A percentile compares a stretch with the other conserved stretches of the same genome.
phyloP scores from a whole-genome alignment of 2,113 vertebrate species.

The Taxidea taxus region DNA sequence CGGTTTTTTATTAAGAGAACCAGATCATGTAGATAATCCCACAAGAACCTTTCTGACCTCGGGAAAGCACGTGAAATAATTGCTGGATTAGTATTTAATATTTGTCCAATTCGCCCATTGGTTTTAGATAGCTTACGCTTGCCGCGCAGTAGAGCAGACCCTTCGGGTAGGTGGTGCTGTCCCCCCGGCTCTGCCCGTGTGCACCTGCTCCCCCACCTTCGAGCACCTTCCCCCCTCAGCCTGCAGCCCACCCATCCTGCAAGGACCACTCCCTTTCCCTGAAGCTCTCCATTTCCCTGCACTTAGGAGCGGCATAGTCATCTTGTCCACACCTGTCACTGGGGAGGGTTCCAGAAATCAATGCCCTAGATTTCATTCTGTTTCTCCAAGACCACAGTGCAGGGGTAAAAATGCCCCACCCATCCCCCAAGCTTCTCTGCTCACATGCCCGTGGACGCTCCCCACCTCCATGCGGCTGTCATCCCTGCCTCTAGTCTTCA shows the following conservation, averaged over 20 bases:
- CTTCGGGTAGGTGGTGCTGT: fast-evolving
- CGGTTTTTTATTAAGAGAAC: background rate
- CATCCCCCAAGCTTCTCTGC: fast-evolving
- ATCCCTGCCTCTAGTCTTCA: background rate
- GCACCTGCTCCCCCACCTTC: background rate
- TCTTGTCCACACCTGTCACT: too few relatives aligned
- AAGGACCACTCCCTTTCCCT: background rate
- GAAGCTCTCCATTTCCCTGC: background rate
- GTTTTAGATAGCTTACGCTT: fast-evolving
- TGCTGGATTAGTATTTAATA: fast-evolving
- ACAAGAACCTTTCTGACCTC: background rate
- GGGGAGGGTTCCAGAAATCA: background rate
- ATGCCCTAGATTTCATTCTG: background rate
- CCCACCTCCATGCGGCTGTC: too few relatives aligned
- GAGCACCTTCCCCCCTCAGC: background rate
- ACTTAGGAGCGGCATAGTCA: fast-evolving
- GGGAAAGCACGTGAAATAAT: background rate
- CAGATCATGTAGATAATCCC: background rate
- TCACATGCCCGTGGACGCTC: too few relatives aligned
- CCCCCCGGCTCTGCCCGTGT: background rate
- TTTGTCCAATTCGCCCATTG: background rate
- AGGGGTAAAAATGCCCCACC: background rate
- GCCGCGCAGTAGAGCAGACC: fast-evolving
- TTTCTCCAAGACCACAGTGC: background rate
- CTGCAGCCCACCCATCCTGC: fast-evolving